Evolutionary conservation across 1,140 invertebrate species (phyloP).

Genomic region (Drosophila subpulchrella): DNA sequence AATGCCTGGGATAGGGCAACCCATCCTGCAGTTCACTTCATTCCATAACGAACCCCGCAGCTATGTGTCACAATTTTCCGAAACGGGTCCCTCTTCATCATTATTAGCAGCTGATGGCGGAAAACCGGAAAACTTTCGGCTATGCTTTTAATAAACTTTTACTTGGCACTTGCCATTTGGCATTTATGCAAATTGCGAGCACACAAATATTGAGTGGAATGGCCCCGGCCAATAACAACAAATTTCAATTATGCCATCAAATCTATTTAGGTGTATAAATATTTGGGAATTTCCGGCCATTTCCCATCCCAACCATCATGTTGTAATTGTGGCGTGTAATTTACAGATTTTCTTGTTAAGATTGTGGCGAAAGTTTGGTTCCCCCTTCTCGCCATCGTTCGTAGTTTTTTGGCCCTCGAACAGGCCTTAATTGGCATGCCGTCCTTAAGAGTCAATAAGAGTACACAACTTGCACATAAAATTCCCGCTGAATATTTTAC

Average conservation of each 20-base stretch:
- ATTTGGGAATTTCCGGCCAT: conserved; percentile 68
- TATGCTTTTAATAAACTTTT: conserved; percentile 78
- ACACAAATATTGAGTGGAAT: conserved; percentile 43
- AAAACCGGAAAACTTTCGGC: conserved; percentile 43
- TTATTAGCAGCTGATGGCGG: conserved; percentile 47
- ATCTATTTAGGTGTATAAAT: conserved; percentile 83
- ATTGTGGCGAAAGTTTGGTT: conserved; percentile 67
- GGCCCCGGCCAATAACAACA: conserved; percentile 60
- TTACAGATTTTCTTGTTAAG: conserved; percentile 81
- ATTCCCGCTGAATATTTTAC: conserved; percentile 48
- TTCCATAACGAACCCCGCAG: conserved; percentile 31
- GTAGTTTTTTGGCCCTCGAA: conserved; percentile 32
- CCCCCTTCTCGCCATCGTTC: conserved; percentile 20
- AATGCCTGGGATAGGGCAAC: conserved; percentile 22
- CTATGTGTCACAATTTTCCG: conserved; percentile 68
- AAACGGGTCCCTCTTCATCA: conserved; percentile 49
- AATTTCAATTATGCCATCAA: conserved; percentile 83
- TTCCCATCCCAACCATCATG: conserved; percentile 1
- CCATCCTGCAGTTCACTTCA: conserved; percentile 8
- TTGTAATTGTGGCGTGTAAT: conserved; percentile 64
- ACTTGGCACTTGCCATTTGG: conserved; percentile 58
- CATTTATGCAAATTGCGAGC: conserved; percentile 71
- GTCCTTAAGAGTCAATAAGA: conserved; percentile 72
- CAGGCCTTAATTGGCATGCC: conserved; percentile 64
- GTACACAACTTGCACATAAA: conserved; percentile 37